A percentile compares a stretch with the other conserved stretches of the same genome.
These are phyloP conservation scores for Orchestia grillus DNA, from an alignment of 1,140 invertebrate species.

Conservation along the genomic window DNA sequence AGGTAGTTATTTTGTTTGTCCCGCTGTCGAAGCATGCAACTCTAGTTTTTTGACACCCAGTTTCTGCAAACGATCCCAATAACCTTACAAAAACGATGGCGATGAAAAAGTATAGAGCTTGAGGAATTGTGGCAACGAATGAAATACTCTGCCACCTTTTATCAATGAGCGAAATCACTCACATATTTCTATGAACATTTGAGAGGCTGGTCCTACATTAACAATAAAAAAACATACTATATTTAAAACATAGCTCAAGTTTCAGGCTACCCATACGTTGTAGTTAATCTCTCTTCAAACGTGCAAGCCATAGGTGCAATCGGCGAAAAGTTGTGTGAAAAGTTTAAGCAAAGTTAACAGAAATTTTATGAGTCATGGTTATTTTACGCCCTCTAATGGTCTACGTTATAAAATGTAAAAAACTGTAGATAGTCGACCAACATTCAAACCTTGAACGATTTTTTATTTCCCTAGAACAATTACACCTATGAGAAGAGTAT, in stretches of 20 bases:
- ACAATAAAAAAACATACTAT: background rate
- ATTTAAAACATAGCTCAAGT: background rate
- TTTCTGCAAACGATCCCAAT: too few relatives aligned
- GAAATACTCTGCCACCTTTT: too few relatives aligned
- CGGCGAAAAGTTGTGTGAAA: background rate
- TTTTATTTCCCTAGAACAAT: too few relatives aligned
- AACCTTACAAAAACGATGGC: background rate
- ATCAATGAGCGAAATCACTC: background rate
- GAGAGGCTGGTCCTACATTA: background rate
- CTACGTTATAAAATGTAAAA: background rate
- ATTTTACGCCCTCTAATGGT: background rate
- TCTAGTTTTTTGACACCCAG: too few relatives aligned
- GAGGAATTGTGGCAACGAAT: too few relatives aligned
- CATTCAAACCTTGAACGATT: too few relatives aligned
- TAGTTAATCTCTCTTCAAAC: background rate
- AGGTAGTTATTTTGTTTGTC: too few relatives aligned
- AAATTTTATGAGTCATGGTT: background rate
- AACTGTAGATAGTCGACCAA: too few relatives aligned
- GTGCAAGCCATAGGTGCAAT: background rate
- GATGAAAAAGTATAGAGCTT: background rate
- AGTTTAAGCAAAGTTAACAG: background rate
- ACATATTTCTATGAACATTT: background rate
- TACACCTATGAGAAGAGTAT: too few relatives aligned
- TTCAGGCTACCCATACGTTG: background rate
- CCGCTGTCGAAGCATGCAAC: too few relatives aligned